Percentiles rank a stretch among this genome's conserved stretches.
These are phyloP conservation scores for Psilanteris sp. DNA, from an alignment of 1,140 invertebrate species.

Conservation along the genomic window DNA sequence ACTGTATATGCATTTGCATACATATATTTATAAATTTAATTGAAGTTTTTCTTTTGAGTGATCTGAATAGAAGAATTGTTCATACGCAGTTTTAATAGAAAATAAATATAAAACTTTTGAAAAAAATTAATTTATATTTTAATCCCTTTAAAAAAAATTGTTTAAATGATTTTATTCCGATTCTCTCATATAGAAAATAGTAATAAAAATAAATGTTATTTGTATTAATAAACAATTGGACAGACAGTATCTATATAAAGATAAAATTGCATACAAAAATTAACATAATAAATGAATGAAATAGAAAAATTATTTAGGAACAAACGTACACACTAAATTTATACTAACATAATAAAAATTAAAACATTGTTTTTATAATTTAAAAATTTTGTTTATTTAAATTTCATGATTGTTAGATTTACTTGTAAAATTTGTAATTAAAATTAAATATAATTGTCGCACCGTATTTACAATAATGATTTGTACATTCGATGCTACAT, in stretches of 20 bases:
- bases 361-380: too few relatives aligned
- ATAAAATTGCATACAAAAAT: too few relatives aligned
- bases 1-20: slow-evolving; percentile 17
- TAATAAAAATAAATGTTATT: too few relatives aligned
- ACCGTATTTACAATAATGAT: slow-evolving; percentile 40
- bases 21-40: slow-evolving; percentile 1
- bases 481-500: slow-evolving; percentile 38
- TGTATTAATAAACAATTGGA: too few relatives aligned
- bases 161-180: slow-evolving; percentile 61
- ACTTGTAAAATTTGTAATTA: slow-evolving; percentile 55
- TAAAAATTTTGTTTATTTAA: too few relatives aligned
- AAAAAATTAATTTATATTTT: too few relatives aligned
- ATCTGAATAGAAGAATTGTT: slow-evolving; percentile 39
- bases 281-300: background rate
- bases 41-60: slow-evolving; percentile 45
- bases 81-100: too few relatives aligned
- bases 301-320: slow-evolving; percentile 20
- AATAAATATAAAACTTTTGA: too few relatives aligned
- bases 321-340: slow-evolving; percentile 28
- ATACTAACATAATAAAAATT: too few relatives aligned
- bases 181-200: too few relatives aligned
- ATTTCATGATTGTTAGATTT: slow-evolving; percentile 42
- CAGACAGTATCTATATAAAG: too few relatives aligned
- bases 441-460: slow-evolving; percentile 46
- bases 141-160: too few relatives aligned